Evolutionary conservation across 2,888 invertebrate genomes (phyloP).

Genomic region (Piscicola geometra): DNA sequence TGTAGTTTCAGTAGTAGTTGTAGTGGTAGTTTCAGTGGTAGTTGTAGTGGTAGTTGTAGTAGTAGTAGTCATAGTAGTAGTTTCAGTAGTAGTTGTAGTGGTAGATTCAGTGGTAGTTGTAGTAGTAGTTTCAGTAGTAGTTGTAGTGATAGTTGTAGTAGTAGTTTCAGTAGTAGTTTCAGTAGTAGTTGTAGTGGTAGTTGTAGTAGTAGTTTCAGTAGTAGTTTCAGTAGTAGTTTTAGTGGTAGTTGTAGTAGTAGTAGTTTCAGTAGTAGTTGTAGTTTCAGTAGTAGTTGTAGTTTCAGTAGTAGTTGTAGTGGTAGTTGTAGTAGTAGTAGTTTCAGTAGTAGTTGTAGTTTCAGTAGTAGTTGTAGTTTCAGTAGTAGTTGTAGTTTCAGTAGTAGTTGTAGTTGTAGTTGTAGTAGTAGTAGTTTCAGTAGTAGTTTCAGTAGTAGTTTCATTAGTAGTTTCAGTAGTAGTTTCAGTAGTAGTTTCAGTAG

Average conservation of each 20-base stretch:
- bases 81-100: slow-evolving; percentile 35
- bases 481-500: slow-evolving; percentile 32
- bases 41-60: slow-evolving; percentile 31
- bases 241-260: slow-evolving; percentile 9
- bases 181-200: slow-evolving; percentile 6
- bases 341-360: slow-evolving; percentile 36
- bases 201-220: slow-evolving; percentile 8
- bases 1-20: slow-evolving; percentile 8
- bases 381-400: neutral
- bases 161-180: neutral
- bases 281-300: slow-evolving; percentile 37
- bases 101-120: slow-evolving; percentile 36
- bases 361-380: slow-evolving; percentile 34
- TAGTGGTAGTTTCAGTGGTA: slow-evolving; percentile 34
- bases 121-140: slow-evolving; percentile 35
- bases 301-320: slow-evolving; percentile 37
- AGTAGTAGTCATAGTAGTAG: slow-evolving; percentile 29
- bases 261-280: slow-evolving; percentile 12
- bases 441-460: no score
- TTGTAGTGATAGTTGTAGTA: slow-evolving; percentile 41
- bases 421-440: no score
- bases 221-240: neutral
- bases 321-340: slow-evolving; percentile 35
- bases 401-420: no score
- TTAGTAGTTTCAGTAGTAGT: slow-evolving; percentile 1